Percentiles rank a stretch among this genome's conserved stretches.
Evolutionary conservation across 2,888 invertebrate genomes (phyloP).

Genomic region (Campoplex capitator): DNA sequence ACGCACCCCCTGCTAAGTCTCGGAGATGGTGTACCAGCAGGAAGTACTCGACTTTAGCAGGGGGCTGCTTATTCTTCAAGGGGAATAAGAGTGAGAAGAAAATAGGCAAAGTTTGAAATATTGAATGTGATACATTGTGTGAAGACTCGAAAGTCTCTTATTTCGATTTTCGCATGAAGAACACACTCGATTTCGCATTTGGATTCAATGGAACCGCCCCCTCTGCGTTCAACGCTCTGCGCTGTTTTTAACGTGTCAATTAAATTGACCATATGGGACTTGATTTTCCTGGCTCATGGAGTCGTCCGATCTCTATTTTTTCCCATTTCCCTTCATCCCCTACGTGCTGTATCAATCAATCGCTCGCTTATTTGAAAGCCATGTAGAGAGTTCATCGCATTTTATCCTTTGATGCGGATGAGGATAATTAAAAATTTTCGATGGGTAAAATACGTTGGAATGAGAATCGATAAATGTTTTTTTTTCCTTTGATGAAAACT

Average conservation of each 20-base stretch:
- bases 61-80: conserved; percentile 28
- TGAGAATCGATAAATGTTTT: too few relatives aligned
- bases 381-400: neutral
- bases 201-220: conserved; percentile 67
- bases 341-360: neutral
- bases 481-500: too few relatives aligned
- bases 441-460: neutral
- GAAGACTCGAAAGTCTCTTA: neutral
- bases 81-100: conserved; percentile 30
- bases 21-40: conserved; percentile 28
- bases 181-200: conserved; percentile 74
- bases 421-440: neutral
- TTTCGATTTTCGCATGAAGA: conserved; percentile 3
- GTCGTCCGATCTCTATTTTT: conserved; percentile 4
- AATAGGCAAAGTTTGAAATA: conserved; percentile 17
- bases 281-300: conserved; percentile 45
- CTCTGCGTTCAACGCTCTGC: conserved; percentile 67
- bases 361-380: conserved; percentile 1
- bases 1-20: conserved; percentile 16
- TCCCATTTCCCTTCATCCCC: neutral
- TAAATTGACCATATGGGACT: conserved; percentile 68
- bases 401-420: neutral
- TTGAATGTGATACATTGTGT: conserved; percentile 10
- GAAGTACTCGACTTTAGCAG: conserved; percentile 24
- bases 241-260: conserved; percentile 64